Base-by-base conservation (phyloP, 2,888 invertebrate species). In the Pandemis cinnamomeana region DNA sequence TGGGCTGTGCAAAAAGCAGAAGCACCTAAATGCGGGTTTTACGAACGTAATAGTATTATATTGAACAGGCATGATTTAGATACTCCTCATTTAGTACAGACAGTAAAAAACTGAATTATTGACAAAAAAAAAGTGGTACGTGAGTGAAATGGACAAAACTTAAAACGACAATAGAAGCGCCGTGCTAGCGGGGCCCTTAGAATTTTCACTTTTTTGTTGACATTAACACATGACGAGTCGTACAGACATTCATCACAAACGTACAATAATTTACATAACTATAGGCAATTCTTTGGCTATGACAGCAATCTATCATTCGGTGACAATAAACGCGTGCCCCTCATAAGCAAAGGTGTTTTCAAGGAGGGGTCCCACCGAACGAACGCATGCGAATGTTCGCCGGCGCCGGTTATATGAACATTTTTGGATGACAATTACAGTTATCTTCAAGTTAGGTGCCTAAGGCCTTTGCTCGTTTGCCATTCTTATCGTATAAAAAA, bases 291-390 rank as follows among this genome's bases (percentile, higher is more conserved):
- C 85, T 88, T 87, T 85, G 90, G 86, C 87, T 89, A 87, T 90
- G 90, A 91, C 91, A 91, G 87, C 87, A 83, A 92, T 93, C 89
- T 86, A 91, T 93, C 93, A 93, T 82, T 76, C 76, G 79, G 82
- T 85, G 87, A 91, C 92, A 93, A 91, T 89, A 85, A 81, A 77
- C 77, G 68, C 77, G 76, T 78, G 79, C 82, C 80, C 80, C 79
- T 79, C 61, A 70, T 63, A 67, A 71, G 36, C 67, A 68, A 63
- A 63, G 51, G 63, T 69, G 67, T 53, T 11, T 67, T 55, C 60
- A 48, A 53, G 20, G 42, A 44, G 62, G 55, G 73, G 67, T n/a
- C 51, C 42, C 58, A 2, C 64, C 41, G 48, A 46, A 5, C 36
- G 41, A 41, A 48, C 48, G 48, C 20, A 44, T 27, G 46, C n/a